phyloP scores from a whole-genome alignment of 2,888 invertebrate species.

The Abrostola triplasia region DNA sequence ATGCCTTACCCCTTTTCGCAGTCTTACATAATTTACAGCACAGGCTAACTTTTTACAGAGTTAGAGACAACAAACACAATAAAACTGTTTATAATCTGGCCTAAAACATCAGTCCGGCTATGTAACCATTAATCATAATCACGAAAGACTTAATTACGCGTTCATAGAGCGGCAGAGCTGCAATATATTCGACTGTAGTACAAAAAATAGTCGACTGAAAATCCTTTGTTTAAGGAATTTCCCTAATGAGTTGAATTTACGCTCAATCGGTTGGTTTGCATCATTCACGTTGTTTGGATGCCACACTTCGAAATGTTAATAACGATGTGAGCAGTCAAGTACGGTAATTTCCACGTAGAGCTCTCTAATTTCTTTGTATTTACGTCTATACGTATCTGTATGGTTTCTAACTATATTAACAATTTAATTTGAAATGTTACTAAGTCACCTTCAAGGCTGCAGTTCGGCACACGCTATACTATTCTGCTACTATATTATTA shows the following conservation, averaged over 20 bases:
- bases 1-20: too few species aligned
- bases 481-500: slow-evolving; percentile 26
- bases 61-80: too few species aligned
- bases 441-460: slow-evolving; percentile 47
- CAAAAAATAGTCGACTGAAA: slow-evolving; percentile 16
- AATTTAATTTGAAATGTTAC: slow-evolving; percentile 18
- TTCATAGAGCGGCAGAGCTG: too few species aligned
- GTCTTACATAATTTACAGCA: too few species aligned
- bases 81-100: too few species aligned
- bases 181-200: background rate
- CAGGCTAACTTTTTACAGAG: too few species aligned
- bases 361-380: slow-evolving; percentile 49
- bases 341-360: slow-evolving; percentile 40
- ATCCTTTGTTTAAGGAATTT: slow-evolving; percentile 37
- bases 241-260: slow-evolving; percentile 39
- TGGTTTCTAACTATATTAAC: slow-evolving; percentile 12
- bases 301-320: slow-evolving; percentile 43
- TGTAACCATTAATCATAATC: too few species aligned
- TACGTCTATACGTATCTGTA: slow-evolving; percentile 11
- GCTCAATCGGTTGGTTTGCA: slow-evolving; percentile 46
- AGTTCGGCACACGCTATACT: slow-evolving; percentile 18
- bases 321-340: slow-evolving; percentile 35
- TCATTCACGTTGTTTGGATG: slow-evolving; percentile 46
- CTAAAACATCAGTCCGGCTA: too few species aligned
- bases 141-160: too few species aligned